phyloP scores from a whole-genome alignment of 2,888 invertebrate species.

The Cephus runcator region DNA sequence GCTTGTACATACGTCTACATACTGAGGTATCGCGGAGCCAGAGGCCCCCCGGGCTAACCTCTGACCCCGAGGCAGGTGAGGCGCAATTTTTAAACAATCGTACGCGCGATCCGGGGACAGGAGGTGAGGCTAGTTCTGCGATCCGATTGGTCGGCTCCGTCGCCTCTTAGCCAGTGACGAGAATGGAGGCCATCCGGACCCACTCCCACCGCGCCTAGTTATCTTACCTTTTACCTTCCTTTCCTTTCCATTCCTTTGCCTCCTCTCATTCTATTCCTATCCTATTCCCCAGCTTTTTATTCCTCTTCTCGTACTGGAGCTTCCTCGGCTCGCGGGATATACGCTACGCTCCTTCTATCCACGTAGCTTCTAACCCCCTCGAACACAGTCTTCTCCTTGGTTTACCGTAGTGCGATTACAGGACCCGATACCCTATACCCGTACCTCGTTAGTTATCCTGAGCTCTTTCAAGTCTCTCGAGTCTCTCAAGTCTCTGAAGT shows the following conservation, averaged over 20 bases:
- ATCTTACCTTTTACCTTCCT: constrained; percentile 42
- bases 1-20: background rate
- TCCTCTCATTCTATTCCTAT: constrained; percentile 24
- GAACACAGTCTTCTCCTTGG: constrained; percentile 20
- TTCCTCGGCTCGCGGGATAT: background rate
- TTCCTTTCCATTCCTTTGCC: constrained; percentile 38
- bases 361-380: constrained; percentile 17
- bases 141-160: constrained; percentile 50
- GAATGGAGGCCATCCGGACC: constrained; percentile 55
- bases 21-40: constrained; percentile 7
- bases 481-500: background rate
- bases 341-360: background rate
- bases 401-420: constrained; percentile 2
- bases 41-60: constrained; percentile 41
- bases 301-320: background rate
- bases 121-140: constrained; percentile 42
- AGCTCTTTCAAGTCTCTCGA: background rate
- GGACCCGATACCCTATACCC: constrained; percentile 6
- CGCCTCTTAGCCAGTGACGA: constrained; percentile 52
- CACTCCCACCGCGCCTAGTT: constrained; percentile 51
- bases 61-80: constrained; percentile 54
- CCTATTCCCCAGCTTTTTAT: constrained; percentile 18
- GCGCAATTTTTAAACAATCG: constrained; percentile 49
- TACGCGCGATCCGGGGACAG: constrained; percentile 42
- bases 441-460: constrained; percentile 6